A percentile compares a stretch with the other conserved stretches of the same genome.
Evolutionary conservation across 2,888 invertebrate species (phyloP).

Genomic region (Fragum fragum): DNA sequence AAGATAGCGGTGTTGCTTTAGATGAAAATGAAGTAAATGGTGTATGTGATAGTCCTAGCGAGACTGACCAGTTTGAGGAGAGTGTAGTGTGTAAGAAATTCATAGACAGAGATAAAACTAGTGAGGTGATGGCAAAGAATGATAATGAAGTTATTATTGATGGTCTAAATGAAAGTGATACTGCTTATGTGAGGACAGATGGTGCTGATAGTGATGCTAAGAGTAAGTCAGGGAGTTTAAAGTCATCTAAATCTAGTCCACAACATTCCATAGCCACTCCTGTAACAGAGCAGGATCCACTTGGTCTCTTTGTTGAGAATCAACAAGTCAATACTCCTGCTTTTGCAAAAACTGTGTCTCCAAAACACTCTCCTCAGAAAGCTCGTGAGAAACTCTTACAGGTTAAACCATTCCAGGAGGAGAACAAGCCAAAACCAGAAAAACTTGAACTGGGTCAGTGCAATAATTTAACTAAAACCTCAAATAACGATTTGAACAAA

Average conservation of each 20-base stretch:
- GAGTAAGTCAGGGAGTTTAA: conserved; percentile 52
- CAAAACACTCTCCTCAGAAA: conserved; percentile 57
- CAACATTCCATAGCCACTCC: conserved; percentile 90
- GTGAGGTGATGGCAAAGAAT: neutral
- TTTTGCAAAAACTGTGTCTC: conserved; percentile 15
- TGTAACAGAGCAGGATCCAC: conserved; percentile 96
- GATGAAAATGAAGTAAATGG: conserved; percentile 64
- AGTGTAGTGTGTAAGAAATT: neutral
- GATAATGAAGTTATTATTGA: neutral
- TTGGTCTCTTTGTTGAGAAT: conserved; percentile 91
- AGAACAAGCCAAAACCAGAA: conserved; percentile 39
- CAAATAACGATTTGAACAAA: conserved; percentile 5
- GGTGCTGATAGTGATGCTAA: conserved; percentile 25
- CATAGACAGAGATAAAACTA: neutral
- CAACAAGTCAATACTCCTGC: neutral
- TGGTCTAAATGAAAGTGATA: conserved; percentile 3
- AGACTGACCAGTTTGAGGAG: neutral
- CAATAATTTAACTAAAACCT: conserved; percentile 42
- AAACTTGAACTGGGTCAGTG: conserved; percentile 56
- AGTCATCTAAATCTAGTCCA: conserved; percentile 65
- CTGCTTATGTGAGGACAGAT: neutral
- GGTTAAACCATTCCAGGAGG: conserved; percentile 58
- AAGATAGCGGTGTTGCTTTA: conserved; percentile 77
- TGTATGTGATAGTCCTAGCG: conserved; percentile 18
- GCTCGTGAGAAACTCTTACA: conserved; percentile 49